Evolutionary conservation across 2,888 invertebrate species (phyloP), one percentile per base, ranked within the genome.

Genomic region (Hypsopygia costalis): DNA sequence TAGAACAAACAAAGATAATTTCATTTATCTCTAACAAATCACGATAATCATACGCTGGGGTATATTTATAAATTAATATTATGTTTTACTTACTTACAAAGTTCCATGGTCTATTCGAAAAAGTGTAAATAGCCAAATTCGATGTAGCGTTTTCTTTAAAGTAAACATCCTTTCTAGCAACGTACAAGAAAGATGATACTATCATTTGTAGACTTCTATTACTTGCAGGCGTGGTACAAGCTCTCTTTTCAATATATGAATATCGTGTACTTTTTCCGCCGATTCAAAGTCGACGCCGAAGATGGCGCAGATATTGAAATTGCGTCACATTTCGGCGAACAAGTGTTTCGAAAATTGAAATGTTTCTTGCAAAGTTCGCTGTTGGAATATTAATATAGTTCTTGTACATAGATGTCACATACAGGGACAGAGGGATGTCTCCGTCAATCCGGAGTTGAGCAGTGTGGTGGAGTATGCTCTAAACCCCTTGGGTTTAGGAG

Each of bases 261-360:
- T 67, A 62, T 69, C 58, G 65, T 59, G 55, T 56, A 56, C 56
- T 58, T 69, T 66, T 69, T 65, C 51, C 56, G 52, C 52, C 38
- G 33, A 39, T 39, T 39, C 27, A 20, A 38, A 39, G 39, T 39
- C 33, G 39, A 38, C 33, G 20, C 11, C 31, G 8, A 27, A 25
- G 38, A 25, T 33, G 33, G 25, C 33, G 25, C 39, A n/a, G 33
- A 33, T 39, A 39, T 39, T 39, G 33, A 25, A 39, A 39, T 39
- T 39, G 32, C 33, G 33, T 28, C 39, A 33, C 33, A 39, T 39
- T 33, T 33, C 11, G 20, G 16, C 12, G 33, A 39, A 28, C 33
- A 38, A 38, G 39, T 33, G 33, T 39, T 39, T 39, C 28, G 27
- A 39, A 36, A 39, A 39, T 39, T 27, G 33, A 39, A 33, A 39